Conservation (phyloP, 2,888 invertebrate species). For the Gnatocerus cornutus region DNA sequence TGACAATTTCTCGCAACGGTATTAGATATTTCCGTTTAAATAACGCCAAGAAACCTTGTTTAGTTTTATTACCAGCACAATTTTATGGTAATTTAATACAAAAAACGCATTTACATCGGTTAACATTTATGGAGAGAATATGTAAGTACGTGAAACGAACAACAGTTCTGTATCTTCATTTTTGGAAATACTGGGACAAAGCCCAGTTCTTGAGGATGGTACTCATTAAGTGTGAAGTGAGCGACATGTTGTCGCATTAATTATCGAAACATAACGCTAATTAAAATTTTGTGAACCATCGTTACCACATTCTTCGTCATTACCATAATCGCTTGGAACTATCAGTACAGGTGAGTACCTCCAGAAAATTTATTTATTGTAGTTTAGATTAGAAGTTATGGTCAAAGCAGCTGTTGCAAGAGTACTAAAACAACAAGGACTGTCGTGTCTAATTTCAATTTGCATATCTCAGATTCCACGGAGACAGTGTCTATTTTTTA, state of each 20-base stretch:
- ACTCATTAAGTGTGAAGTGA: slow-evolving; percentile 28
- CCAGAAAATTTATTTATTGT: slow-evolving; percentile 18
- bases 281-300: slow-evolving; percentile 34
- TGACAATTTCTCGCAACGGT: slow-evolving; percentile 51
- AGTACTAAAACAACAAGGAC: slow-evolving; percentile 10
- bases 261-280: slow-evolving; percentile 34
- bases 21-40: slow-evolving; percentile 44
- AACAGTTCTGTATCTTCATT: slow-evolving; percentile 5
- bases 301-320: slow-evolving; percentile 28
- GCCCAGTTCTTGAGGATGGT: slow-evolving; percentile 1
- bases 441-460: slow-evolving; percentile 20
- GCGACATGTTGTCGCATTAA: slow-evolving; percentile 25
- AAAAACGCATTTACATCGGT: slow-evolving; percentile 36
- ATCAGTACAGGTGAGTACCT: slow-evolving; percentile 24
- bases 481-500: not conserved
- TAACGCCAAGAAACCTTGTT: slow-evolving; percentile 23
- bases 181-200: too few species aligned
- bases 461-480: slow-evolving; percentile 13
- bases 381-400: slow-evolving; percentile 16
- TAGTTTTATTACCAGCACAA: slow-evolving; percentile 32
- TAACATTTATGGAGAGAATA: slow-evolving; percentile 35
- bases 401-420: slow-evolving; percentile 29
- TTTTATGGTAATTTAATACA: slow-evolving; percentile 43
- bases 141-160: slow-evolving; percentile 32
- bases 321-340: slow-evolving; percentile 33